Evolutionary conservation across 2,888 invertebrate genomes (phyloP).

Genomic region (Protophormia terraenovae): DNA sequence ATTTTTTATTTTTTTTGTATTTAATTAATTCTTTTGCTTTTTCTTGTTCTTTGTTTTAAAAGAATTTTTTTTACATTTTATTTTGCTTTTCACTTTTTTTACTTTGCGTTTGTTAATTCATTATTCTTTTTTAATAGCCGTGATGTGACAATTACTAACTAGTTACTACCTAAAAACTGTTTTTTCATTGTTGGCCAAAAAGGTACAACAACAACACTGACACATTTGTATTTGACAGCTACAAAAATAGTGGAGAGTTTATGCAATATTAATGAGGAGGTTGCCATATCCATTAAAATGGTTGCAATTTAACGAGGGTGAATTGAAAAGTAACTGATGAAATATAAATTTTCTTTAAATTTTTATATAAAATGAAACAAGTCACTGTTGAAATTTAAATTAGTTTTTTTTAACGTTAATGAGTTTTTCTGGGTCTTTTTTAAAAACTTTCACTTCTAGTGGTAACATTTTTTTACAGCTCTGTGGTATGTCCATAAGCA

Average conservation of each 20-base stretch:
- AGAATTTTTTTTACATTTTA: background rate
- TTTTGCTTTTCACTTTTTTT: slow-evolving; percentile 21
- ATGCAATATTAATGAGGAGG: background rate
- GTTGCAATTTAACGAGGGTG: background rate
- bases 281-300: slow-evolving; percentile 29
- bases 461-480: too few species aligned
- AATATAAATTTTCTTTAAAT: background rate
- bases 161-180: slow-evolving; percentile 44
- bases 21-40: background rate
- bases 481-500: too few species aligned
- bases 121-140: slow-evolving; percentile 35
- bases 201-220: slow-evolving; percentile 46
- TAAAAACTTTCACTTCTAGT: too few species aligned
- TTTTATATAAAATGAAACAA: too few species aligned
- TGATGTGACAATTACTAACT: slow-evolving; percentile 53
- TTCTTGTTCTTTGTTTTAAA: background rate
- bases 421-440: too few species aligned
- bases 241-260: slow-evolving; percentile 42
- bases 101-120: slow-evolving; percentile 26
- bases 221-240: slow-evolving; percentile 58
- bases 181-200: slow-evolving; percentile 55
- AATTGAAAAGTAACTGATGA: background rate
- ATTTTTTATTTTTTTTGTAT: background rate
- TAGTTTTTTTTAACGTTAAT: too few species aligned
- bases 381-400: too few species aligned